A percentile compares a stretch with the other conserved stretches of the same genome.
These are phyloP conservation scores for Schizopygopsis malacanthus DNA, from an alignment of 2,797 vertebrate species.

Conservation along the genomic window DNA sequence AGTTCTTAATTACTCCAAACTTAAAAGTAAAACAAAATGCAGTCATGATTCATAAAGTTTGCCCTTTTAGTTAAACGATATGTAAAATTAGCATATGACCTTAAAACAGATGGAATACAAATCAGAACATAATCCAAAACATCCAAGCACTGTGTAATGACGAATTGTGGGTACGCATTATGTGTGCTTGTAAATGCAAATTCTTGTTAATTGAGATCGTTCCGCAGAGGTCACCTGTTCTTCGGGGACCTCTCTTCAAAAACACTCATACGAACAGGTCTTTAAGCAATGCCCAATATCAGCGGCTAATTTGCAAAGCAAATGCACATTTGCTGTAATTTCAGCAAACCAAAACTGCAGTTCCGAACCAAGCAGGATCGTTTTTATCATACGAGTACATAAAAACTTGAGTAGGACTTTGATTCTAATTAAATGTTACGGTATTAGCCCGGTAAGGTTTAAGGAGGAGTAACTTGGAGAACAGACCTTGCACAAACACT, in stretches of 20 bases:
- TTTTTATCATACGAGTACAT: constrained; percentile 10
- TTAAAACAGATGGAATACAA: constrained; percentile 22
- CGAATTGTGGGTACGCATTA: constrained; percentile 15
- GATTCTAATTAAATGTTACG: neutral
- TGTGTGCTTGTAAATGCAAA: constrained; percentile 33
- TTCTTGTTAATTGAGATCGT: constrained; percentile 36
- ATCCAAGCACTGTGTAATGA: constrained; percentile 5
- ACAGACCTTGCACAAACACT: neutral
- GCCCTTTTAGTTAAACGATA: neutral
- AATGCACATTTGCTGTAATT: constrained; percentile 5
- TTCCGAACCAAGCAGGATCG: neutral
- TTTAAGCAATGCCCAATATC: constrained; percentile 32
- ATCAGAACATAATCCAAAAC: constrained; percentile 19
- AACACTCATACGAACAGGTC: constrained; percentile 21
- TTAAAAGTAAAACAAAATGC: constrained; percentile 5
- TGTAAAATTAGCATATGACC: constrained; percentile 15
- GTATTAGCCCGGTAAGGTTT: neutral
- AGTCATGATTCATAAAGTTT: neutral
- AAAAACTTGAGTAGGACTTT: neutral
- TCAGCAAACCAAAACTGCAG: constrained; percentile 3
- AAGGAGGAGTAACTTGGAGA: neutral
- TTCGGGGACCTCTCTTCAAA: constrained; percentile 32
- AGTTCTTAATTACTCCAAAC: neutral
- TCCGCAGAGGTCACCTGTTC: constrained; percentile 41
- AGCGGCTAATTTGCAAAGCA: constrained; percentile 32